phyloP scores from a whole-genome alignment of 1,140 invertebrate species.

The Araneus ventricosus region DNA sequence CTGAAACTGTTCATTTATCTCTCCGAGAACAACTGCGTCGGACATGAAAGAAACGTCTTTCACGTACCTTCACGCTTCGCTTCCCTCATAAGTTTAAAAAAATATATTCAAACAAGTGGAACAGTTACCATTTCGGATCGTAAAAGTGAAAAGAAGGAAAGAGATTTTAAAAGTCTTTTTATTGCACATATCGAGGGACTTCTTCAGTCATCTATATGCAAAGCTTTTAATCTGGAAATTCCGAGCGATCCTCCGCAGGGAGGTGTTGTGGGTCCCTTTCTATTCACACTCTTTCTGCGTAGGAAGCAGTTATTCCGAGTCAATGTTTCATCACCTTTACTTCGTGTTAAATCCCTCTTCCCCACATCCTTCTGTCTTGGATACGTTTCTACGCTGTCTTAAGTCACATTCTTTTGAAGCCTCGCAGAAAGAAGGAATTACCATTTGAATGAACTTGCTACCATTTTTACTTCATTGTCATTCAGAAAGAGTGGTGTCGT shows the following conservation, averaged over 20 bases:
- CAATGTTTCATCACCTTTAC: slow-evolving; percentile 63
- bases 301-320: neutral
- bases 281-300: neutral
- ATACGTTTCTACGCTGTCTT: slow-evolving; percentile 37
- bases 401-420: slow-evolving; percentile 55
- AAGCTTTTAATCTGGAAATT: slow-evolving; percentile 64
- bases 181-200: slow-evolving; percentile 40
- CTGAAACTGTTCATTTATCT: neutral
- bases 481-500: slow-evolving; percentile 13
- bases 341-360: slow-evolving; percentile 40
- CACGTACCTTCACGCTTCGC: neutral
- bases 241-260: neutral
- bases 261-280: neutral
- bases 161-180: slow-evolving; percentile 41
- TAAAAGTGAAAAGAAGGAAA: slow-evolving; percentile 22
- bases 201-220: slow-evolving; percentile 43
- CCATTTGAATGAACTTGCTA: slow-evolving; percentile 73
- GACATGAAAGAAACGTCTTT: neutral
- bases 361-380: neutral
- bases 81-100: neutral
- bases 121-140: neutral
- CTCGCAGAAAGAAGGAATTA: slow-evolving; percentile 47
- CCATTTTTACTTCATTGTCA: slow-evolving; percentile 75
- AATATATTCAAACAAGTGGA: slow-evolving; percentile 36
- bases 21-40: neutral